Base-by-base conservation (phyloP, 2,113 vertebrate genomes). In the Heptranchias perlo region DNA sequence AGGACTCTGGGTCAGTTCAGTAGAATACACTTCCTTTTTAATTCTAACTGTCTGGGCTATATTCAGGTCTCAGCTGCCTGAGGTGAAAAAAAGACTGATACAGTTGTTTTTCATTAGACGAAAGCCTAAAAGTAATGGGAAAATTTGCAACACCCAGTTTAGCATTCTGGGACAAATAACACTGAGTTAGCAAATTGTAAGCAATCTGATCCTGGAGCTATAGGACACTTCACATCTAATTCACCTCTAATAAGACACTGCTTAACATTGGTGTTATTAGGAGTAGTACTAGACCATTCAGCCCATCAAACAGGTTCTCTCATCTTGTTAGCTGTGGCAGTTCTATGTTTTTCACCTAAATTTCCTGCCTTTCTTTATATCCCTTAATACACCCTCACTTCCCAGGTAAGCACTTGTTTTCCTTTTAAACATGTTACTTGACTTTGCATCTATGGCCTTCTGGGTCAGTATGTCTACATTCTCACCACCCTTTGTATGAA, bases 391-490 rank as follows among this genome's bases (percentile, higher is more conserved):
- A 31, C 16, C 14, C 87, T n/a, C 31, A 14, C 31, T 54, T 47
- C 47, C 44, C 82, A 84, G 82, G 16, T 91, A 91, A 58, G 31
- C 52, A 61, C 1, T 31, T 58, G 28, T 10, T 13, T 35, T 52
- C 52, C 52, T 18, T 58, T 58, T 16, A 52, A 91, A 35, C 25
- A 58, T 4, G 87, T 91, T 54, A 13, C 25, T 61, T n/a, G 31
- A 92, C 18, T 61, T 92, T 54, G 23, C 18, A 7, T 8, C 44
- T 25, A 4, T 21, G 23, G 23, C 5, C 8, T 16, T 31, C 52
- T 3, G 11, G n/a, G n/a, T n/a, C n/a, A n/a, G n/a, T n/a, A n/a
- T 76, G 23, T 0, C 2, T 0, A 78, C 2, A 0, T 78, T 39
- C n/a, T 39, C 73, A 18, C 25, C 86, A 89, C 2, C 21, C 8